Base-by-base conservation (phyloP, 1,140 invertebrate genomes). In the Leptopilina boulardi region DNA sequence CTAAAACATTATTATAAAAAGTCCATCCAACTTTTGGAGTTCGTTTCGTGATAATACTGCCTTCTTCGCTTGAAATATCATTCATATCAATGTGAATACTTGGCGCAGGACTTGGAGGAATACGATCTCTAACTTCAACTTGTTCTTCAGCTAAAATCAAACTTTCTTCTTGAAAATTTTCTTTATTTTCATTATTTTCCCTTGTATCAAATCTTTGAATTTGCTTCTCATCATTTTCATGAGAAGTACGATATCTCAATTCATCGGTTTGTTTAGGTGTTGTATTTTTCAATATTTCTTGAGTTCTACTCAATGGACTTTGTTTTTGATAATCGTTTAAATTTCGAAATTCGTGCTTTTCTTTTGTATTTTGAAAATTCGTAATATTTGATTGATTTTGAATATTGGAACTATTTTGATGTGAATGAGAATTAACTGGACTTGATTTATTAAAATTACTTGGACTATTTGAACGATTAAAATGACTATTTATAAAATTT, bases 1-100 rank as follows among this genome's bases (percentile, higher is more conserved):
- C 89, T 70, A 95, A 92, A 70, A 94, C 91, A 89, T 94, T 94
- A 81, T 94, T 93, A 76, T 94, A 94, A 85, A 94, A 93, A 2
- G 93, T 94, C 92, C 93, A 93, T 74, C 93, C 93, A 77, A 94
- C 89, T 88, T 94, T 92, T 10, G 92, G 92, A 54, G 91, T 91
- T 41, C 77, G 84, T 71, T 89, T 86, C 86, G 90, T 71, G 82
- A 87, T 85, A 13, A 91, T 87, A 75, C 91, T 93, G 71, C 87
- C 89, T 54, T 91, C 90, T 19, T 92, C 91, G 76, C 89, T 92
- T 11, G 91, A 92, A 85, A 92, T 93, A 79, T 94, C 93, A 74
- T 92, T 89, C 82, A 93, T 92, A 83, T 94, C 92, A 54, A 94
- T 91, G 79, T 93, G 93, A 77, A 93, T 91, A 79, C 92, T 93